phyloP scores from a whole-genome alignment of 2,113 vertebrate species.

The Cichladusa arquata region DNA sequence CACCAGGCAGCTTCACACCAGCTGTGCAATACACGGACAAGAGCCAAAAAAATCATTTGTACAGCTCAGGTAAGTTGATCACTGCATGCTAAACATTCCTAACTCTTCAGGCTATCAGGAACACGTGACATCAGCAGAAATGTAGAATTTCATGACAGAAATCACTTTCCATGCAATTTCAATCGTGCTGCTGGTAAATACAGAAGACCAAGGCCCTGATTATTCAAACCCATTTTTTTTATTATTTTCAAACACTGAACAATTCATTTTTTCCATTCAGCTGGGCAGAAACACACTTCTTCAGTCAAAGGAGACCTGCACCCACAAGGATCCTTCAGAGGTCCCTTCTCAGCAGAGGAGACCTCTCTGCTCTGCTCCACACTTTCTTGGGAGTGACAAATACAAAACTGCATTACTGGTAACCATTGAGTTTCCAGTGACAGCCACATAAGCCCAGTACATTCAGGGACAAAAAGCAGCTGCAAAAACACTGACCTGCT shows the following conservation, averaged over 20 bases:
- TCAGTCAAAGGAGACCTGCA: not conserved
- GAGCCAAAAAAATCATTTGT: not conserved
- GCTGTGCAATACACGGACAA: accelerated
- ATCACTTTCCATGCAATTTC: not conserved
- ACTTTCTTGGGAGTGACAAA: not conserved
- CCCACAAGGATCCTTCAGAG: not conserved
- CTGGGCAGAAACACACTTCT: not conserved
- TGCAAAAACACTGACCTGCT: conserved; percentile 32
- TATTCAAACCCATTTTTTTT: not conserved
- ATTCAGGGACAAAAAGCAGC: not conserved
- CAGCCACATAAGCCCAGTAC: not conserved
- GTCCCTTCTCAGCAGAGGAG: not conserved
- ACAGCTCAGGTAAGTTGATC: not conserved
- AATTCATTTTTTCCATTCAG: accelerated
- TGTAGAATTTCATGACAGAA: accelerated
- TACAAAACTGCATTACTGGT: not conserved
- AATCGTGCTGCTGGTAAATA: not conserved
- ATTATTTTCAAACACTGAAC: not conserved
- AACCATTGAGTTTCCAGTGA: not conserved
- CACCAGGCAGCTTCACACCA: not conserved
- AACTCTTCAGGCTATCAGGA: not conserved
- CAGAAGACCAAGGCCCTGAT: not conserved
- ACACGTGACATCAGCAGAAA: accelerated
- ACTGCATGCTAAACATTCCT: not conserved
- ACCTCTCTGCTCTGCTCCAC: not conserved